Percentiles rank a stretch among this genome's conserved stretches.
Conservation (phyloP, 2,888 invertebrate species). For the Mactromeris polynyma region DNA sequence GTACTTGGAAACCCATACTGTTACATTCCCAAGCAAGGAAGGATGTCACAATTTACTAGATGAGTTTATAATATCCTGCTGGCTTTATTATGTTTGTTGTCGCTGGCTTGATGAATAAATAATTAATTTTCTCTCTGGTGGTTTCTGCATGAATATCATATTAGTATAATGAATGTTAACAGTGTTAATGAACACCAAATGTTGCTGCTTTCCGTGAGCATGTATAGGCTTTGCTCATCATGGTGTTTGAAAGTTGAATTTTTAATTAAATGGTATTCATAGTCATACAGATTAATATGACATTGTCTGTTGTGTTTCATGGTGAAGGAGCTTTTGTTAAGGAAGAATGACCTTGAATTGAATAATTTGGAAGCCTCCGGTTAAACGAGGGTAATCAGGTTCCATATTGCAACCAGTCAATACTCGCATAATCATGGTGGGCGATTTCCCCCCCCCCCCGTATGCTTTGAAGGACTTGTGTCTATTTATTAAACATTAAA, state of each 20-base stretch:
- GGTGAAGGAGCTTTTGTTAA: too few relatives aligned
- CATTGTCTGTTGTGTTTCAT: too few relatives aligned
- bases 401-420: too few relatives aligned
- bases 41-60: not conserved
- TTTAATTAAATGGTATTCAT: too few relatives aligned
- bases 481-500: not conserved
- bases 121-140: conserved; percentile 25
- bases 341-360: too few relatives aligned
- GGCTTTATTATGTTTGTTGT: conserved; percentile 15
- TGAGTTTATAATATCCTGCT: conserved; percentile 25
- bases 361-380: too few relatives aligned
- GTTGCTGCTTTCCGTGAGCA: not conserved
- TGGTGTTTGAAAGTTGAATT: too few relatives aligned
- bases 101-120: conserved; percentile 32
- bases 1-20: not conserved
- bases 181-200: conserved; percentile 37
- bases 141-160: conserved; percentile 17
- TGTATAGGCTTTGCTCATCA: too few relatives aligned
- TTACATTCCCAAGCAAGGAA: not conserved
- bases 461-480: not conserved
- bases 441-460: too few relatives aligned
- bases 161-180: conserved; percentile 12
- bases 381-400: too few relatives aligned
- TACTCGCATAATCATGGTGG: too few relatives aligned
- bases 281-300: too few relatives aligned